Evolutionary conservation across 1,140 invertebrate species (phyloP).

Genomic region (Diuraphis noxia): DNA sequence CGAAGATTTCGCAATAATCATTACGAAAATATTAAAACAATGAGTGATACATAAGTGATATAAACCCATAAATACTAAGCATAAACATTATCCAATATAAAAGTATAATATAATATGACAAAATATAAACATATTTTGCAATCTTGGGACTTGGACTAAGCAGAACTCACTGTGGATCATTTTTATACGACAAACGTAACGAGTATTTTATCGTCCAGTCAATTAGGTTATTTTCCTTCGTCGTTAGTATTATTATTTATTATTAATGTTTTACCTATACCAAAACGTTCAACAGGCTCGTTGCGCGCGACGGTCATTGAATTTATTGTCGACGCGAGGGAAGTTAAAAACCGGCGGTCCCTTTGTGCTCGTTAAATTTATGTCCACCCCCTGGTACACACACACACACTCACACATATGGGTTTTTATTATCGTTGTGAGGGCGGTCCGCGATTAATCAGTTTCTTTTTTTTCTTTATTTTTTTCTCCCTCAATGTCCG

Average conservation of each 20-base stretch:
- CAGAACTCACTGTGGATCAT: background rate
- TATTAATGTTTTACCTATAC: background rate
- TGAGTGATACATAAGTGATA: background rate
- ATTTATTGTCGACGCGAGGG: background rate
- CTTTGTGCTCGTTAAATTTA: constrained; percentile 42
- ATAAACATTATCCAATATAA: background rate
- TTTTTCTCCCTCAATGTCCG: constrained; percentile 26
- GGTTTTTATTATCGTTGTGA: constrained; percentile 28
- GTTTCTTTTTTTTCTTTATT: background rate
- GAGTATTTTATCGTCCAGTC: background rate
- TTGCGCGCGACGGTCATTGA: background rate
- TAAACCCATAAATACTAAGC: background rate
- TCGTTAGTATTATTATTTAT: background rate
- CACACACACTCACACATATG: background rate
- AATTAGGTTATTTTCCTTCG: background rate
- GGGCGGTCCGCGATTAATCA: constrained; percentile 49
- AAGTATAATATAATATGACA: background rate
- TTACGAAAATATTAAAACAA: background rate
- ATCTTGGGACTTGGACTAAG: background rate
- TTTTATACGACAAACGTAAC: background rate
- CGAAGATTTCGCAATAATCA: background rate
- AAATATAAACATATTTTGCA: too few species aligned
- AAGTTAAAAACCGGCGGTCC: constrained; percentile 24
- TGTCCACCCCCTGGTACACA: constrained; percentile 12
- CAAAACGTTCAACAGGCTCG: constrained; percentile 33